Evolutionary conservation across 2,797 vertebrate species (phyloP).

Genomic region (Dipus sagitta): DNA sequence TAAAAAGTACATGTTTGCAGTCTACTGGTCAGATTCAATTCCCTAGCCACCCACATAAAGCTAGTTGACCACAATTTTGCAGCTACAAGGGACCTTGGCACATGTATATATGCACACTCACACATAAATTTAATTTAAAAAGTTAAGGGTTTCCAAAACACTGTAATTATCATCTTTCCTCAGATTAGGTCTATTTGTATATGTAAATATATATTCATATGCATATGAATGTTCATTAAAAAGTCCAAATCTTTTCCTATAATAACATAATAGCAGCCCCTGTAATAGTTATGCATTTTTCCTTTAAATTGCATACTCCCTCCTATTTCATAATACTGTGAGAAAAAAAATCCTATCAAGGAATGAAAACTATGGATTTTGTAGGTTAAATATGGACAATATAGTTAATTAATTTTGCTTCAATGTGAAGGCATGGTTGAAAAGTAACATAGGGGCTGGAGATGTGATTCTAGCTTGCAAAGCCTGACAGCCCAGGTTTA

Average conservation of each 20-base stretch:
- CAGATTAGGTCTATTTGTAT: not conserved
- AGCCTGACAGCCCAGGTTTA: too few relatives aligned
- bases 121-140: too few relatives aligned
- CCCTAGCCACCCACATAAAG: too few relatives aligned
- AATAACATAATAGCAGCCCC: not conserved
- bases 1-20: too few relatives aligned
- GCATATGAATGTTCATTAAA: constrained; percentile 18
- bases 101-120: too few relatives aligned
- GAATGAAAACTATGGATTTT: not conserved
- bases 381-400: not conserved
- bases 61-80: too few relatives aligned
- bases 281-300: not conserved
- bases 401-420: not conserved
- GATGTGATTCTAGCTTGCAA: too few relatives aligned
- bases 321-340: not conserved
- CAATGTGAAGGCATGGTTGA: not conserved
- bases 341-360: not conserved
- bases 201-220: not conserved
- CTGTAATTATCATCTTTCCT: not conserved
- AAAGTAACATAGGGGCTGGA: not conserved
- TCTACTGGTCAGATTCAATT: too few relatives aligned
- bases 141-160: too few relatives aligned
- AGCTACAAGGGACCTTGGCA: too few relatives aligned
- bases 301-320: not conserved
- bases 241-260: not conserved